phyloP scores from a whole-genome alignment of 1,140 invertebrate species.

The Cydia amplana region DNA sequence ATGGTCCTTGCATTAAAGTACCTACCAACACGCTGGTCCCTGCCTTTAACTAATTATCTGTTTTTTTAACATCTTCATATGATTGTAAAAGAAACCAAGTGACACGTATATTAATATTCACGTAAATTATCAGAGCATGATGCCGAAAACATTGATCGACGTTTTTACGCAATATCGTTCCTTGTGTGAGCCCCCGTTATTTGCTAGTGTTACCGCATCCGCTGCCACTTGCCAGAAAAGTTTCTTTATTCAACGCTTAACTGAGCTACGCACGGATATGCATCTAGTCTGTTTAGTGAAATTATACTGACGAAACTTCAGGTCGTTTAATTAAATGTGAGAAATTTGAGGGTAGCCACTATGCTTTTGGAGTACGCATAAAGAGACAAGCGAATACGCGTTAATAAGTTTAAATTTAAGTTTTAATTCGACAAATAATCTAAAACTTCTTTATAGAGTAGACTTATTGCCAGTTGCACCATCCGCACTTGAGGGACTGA shows the following conservation, averaged over 20 bases:
- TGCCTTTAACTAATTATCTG: too few species aligned
- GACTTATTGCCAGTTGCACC: too few species aligned
- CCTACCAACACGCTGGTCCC: too few species aligned
- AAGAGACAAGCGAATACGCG: too few species aligned
- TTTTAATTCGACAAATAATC: too few species aligned
- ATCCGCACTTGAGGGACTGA: too few species aligned
- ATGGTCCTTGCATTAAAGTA: too few species aligned
- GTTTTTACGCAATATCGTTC: not conserved
- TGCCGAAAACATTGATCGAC: not conserved
- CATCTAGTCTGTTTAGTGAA: not conserved
- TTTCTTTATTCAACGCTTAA: constrained; percentile 19
- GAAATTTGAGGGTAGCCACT: not conserved
- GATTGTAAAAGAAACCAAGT: too few species aligned
- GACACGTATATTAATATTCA: too few species aligned
- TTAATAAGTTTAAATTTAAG: too few species aligned
- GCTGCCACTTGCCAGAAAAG: constrained; percentile 29
- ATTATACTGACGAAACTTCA: constrained; percentile 7
- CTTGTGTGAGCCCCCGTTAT: not conserved
- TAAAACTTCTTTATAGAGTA: too few species aligned
- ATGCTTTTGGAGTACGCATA: not conserved
- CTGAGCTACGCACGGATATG: constrained; percentile 19
- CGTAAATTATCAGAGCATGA: not conserved
- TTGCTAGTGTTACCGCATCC: constrained; percentile 18
- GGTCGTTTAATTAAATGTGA: constrained; percentile 3
- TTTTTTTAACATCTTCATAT: too few species aligned